These are phyloP conservation scores for Cassiopea andromeda DNA, from an alignment of 30 jellyfish, hydroid and myxozoan species.

Conservation along the genomic window DNA sequence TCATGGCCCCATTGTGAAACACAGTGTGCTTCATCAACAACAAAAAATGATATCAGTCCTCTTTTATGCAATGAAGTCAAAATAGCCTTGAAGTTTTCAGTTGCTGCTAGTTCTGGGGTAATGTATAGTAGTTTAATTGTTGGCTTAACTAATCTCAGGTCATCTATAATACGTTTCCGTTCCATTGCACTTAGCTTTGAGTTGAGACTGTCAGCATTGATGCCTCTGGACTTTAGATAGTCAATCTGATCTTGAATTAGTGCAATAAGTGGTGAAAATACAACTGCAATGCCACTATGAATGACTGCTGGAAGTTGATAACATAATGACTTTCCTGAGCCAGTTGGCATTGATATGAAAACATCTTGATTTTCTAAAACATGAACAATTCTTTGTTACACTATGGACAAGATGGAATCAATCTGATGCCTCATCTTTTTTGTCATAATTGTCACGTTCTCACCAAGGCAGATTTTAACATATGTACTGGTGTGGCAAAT, in stretches of 20 bases:
- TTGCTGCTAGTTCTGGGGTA: conserved; percentile 96
- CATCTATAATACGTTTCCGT: conserved; percentile 63
- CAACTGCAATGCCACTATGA: conserved; percentile 66
- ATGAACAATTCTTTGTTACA: background rate
- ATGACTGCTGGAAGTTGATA: conserved; percentile 88
- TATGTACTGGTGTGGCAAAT: too few relatives aligned
- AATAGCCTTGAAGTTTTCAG: conserved; percentile 64
- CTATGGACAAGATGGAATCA: too few relatives aligned
- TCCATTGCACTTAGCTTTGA: conserved; percentile 73
- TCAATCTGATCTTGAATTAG: conserved; percentile 84
- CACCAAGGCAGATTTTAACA: too few relatives aligned
- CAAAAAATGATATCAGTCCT: conserved; percentile 72
- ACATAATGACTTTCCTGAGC: conserved; percentile 92
- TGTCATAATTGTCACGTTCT: too few relatives aligned
- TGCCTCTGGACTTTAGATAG: conserved; percentile 69
- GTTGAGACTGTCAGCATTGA: conserved; percentile 77
- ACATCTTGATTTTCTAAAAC: conserved; percentile 83
- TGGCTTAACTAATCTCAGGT: conserved; percentile 70
- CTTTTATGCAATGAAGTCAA: conserved; percentile 47
- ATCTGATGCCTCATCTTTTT: too few relatives aligned
- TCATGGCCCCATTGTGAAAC: conserved; percentile 99
- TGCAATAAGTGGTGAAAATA: conserved; percentile 89
- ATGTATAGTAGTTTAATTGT: conserved; percentile 68
- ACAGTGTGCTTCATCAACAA: conserved; percentile 99
- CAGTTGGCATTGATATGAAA: conserved; percentile 91